Conservation (phyloP, 2,113 vertebrate species). For the Lathamus discolor region DNA sequence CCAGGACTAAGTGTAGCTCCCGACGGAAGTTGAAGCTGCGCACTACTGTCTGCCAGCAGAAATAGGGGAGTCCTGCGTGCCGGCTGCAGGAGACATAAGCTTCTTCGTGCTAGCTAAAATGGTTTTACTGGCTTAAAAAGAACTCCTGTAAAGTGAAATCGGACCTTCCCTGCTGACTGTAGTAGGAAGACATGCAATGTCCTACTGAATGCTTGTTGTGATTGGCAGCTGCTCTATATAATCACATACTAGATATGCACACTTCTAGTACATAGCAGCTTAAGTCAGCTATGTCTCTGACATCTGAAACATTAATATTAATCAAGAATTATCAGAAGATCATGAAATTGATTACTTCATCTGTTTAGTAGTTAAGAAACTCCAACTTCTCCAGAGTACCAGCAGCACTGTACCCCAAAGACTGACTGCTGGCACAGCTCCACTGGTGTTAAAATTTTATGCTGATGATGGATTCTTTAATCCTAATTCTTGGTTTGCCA, state of each 20-base stretch:
- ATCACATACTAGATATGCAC: neutral
- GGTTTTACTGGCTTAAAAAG: neutral
- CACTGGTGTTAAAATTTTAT: neutral
- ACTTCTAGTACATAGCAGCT: neutral
- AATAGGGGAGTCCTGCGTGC: neutral
- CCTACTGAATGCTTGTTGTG: neutral
- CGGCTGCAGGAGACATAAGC: neutral
- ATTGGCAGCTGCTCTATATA: neutral
- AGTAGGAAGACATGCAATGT: neutral
- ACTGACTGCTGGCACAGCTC: neutral
- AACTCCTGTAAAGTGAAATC: neutral
- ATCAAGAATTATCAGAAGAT: neutral
- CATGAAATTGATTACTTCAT: neutral
- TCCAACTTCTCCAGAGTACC: neutral
- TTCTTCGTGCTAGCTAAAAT: neutral
- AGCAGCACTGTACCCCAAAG: neutral
- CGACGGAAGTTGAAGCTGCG: fast-evolving
- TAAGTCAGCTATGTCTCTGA: neutral
- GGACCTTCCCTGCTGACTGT: neutral
- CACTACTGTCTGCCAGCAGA: neutral
- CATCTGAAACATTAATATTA: neutral
- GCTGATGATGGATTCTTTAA: neutral
- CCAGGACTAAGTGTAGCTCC: neutral
- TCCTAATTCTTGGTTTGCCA: neutral
- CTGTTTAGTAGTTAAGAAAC: neutral